Base-by-base conservation (phyloP, 2,113 vertebrate species). In the Tetrax tetrax region DNA sequence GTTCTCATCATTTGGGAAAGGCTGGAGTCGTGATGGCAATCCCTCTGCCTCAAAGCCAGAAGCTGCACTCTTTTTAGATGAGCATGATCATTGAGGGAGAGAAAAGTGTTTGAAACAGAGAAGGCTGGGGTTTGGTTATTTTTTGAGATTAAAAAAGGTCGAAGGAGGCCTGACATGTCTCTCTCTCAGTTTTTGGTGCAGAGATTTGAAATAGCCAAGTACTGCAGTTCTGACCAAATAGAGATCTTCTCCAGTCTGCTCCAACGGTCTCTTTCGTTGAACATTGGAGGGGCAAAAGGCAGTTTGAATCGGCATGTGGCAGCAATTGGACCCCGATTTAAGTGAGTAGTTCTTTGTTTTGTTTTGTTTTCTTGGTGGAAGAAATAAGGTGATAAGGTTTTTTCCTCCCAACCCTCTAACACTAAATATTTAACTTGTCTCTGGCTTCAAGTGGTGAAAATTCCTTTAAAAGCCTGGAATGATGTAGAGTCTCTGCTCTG, bases 131-230 rank as follows among this genome's bases (percentile, higher is more conserved):
- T 5, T 5, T 16, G 1, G 41, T 5, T 5, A 12, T 24, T 15
- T 15, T 28, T 45, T 84, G 8, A 79, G 43, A n/a, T 65, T 4
- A n/a, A 47, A 53, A 57, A 45, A 79, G 24, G n/a, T 64, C 10
- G 0, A 60, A 94, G 56, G 74, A 92, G 35, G 72, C 54, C 60
- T 14, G 12, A 27, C 15, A 3, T 61, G 14, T 89, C 68, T 95
- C 45, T 75, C 70, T 71, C 59, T 51, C 95, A 99, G 99, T 99
- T 99, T 96, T 97, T 99, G 97, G 98, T 99, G 87, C 99, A 99
- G 96, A 98, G 99, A 43, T 99, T 99, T 93, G 99, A 99, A 96
- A 99, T 99, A 28, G 99, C 99, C 77, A 99, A 99, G 87, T 99
- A 99, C 97, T 99, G 99, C 98, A 99, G 99, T 80, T 99, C 98